Conservation (phyloP, 2,888 invertebrate genomes). For the Rhagophthalmus giganteus region DNA sequence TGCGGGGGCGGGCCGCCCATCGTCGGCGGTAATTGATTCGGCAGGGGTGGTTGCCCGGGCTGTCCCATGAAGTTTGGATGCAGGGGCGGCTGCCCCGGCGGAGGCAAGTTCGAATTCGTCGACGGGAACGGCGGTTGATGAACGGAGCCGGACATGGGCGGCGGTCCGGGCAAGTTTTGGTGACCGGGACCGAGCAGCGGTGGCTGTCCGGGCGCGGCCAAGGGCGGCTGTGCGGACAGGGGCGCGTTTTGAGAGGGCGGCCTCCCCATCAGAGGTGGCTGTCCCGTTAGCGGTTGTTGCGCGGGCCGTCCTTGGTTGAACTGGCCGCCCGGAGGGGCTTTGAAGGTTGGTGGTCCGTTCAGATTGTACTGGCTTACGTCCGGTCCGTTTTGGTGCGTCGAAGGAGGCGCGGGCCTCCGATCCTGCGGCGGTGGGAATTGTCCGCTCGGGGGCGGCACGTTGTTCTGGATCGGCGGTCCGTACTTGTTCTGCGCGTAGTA, state of each 20-base stretch:
- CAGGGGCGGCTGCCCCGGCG: slow-evolving; percentile 22
- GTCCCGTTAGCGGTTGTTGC: not conserved
- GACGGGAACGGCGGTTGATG: slow-evolving; percentile 31
- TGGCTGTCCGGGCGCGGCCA: not conserved
- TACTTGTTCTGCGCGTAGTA: slow-evolving; percentile 48
- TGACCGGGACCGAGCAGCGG: not conserved
- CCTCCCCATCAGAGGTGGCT: slow-evolving; percentile 9
- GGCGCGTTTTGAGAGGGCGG: not conserved
- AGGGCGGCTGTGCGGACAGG: slow-evolving; percentile 35
- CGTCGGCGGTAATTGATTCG: slow-evolving; percentile 21
- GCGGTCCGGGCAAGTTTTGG: not conserved
- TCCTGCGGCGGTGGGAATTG: not conserved
- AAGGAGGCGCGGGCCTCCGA: slow-evolving; percentile 3
- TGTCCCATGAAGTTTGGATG: too few relatives aligned
- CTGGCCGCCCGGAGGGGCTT: slow-evolving; percentile 4
- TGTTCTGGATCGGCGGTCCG: slow-evolving; percentile 48
- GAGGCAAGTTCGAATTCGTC: slow-evolving; percentile 44
- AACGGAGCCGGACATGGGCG: slow-evolving; percentile 19
- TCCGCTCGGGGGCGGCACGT: too few relatives aligned
- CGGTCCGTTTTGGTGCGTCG: slow-evolving; percentile 7
- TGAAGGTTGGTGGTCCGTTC: slow-evolving; percentile 12
- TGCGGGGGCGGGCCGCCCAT: slow-evolving; percentile 23
- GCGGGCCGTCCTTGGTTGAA: too few relatives aligned
- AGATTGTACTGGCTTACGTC: slow-evolving; percentile 5
- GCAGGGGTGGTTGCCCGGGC: slow-evolving; percentile 25